Percentiles rank a stretch among this genome's conserved stretches.
These are phyloP conservation scores for Seriola quinqueradiata DNA, from an alignment of 2,113 vertebrate species.

Conservation along the genomic window DNA sequence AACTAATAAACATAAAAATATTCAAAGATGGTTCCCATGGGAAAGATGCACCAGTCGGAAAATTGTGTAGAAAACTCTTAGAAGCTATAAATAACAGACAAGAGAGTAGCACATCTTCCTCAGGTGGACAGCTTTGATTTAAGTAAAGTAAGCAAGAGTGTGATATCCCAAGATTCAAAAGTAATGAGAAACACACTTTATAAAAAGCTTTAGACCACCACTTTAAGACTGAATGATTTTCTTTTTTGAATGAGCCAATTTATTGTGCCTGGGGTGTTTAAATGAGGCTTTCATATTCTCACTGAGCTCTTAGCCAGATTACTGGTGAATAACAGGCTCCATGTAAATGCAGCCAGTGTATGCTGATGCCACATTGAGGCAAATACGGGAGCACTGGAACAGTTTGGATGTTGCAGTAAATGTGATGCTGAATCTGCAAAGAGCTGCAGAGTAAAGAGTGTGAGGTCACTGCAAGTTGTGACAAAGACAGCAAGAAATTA, in stretches of 20 bases:
- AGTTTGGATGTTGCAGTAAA: constrained; percentile 23
- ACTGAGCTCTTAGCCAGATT: constrained; percentile 2
- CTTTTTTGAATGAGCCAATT: constrained; percentile 3
- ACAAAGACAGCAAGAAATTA: constrained; percentile 37
- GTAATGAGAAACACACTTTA: neutral
- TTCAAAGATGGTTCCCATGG: constrained; percentile 7
- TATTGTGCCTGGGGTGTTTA: neutral
- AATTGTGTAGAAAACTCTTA: neutral
- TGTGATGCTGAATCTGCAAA: constrained; percentile 32
- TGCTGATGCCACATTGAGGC: constrained; percentile 33
- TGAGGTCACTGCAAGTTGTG: constrained; percentile 34
- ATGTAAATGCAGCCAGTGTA: constrained; percentile 60
- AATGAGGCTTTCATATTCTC: constrained; percentile 20
- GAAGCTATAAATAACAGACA: neutral
- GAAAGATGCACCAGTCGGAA: constrained; percentile 9
- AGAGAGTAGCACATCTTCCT: neutral
- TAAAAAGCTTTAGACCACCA: neutral
- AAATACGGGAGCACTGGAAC: neutral
- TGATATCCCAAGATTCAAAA: no score
- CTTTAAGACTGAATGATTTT: neutral
- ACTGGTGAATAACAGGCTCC: constrained; percentile 38
- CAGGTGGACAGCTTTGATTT: constrained; percentile 23
- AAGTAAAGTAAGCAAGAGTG: neutral
- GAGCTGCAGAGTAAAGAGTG: constrained; percentile 34
- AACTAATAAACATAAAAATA: constrained; percentile 26